Base-by-base conservation (phyloP, 2,113 vertebrate species). In the Aspidoscelis tigris region DNA sequence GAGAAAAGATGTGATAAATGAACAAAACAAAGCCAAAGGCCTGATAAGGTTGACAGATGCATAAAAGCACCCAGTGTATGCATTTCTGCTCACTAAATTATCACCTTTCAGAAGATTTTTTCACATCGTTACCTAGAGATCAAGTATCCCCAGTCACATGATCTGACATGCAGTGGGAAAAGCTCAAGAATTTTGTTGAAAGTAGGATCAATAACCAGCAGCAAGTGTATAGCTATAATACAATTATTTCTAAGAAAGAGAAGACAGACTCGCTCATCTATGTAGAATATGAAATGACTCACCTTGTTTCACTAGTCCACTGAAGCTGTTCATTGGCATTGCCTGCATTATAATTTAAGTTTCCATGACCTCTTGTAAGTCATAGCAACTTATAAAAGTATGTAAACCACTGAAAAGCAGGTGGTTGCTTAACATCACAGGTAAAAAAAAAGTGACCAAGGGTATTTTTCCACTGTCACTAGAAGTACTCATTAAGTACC, bases 331-430 rank as follows among this genome's bases (percentile, higher is more conserved):
- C 33, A 33, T 33, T 33, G 33, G 33, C 33, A 33, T 33, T 33
- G 33, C 33, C 33, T 33, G 33, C 1, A 33, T 33, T 33, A 33
- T 33, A 33, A 33, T 33, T 33, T 33, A 33, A 33, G 33, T 33
- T 33, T 33, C 33, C 33, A 33, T 33, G 33, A 33, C 33, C 33
- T 33, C 33, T 33, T 33, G 33, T 33, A 33, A 33, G 33, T 33
- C 33, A 33, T 33, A 74, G 44, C 0, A 0, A 16, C 18, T 53
- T 26, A 41, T 58, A n/a, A 18, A 65, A 41, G 11, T 0, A 0
- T 1, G 4, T 12, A 43, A 81, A 76, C 12, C 11, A 1, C 14
- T 20, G 43, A 2, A 75, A 73, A 39, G 33, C 64, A 68, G 76
- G 43, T 66, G 8, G 20, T 44, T 44, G 79, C 74, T 66, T 11